Base-by-base conservation (phyloP, 2,888 invertebrate genomes). In the Resseliella maxima region DNA sequence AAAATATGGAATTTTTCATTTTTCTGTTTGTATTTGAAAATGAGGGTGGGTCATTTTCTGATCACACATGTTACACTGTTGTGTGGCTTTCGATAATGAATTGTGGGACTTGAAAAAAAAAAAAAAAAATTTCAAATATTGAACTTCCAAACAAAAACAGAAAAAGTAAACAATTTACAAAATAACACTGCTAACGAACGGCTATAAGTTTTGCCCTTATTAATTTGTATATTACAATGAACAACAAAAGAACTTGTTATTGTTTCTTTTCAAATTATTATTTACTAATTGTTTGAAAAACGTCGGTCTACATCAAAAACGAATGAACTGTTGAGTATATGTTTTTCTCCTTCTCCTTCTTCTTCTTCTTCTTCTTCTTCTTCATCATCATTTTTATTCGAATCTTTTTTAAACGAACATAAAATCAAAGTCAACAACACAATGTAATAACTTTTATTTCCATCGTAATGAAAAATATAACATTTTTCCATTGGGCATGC, bases 31-130 rank as follows among this genome's bases (percentile, higher is more conserved):
- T 59, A 59, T 59, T 59, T 59, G 5, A 15, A 72, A 72, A 72
- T 72, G 72, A 72, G 72, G 72, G 72, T 72, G 72, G 72, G 72
- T 72, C 72, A 72, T 72, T 72, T 15, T 3, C 1, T 72, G 72
- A 72, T 72, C 72, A 72, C 72, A 72, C 72, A 72, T 72, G 72
- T 72, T 72, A 35, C 72, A n/a, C n/a, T n/a, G n/a, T 72, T 72
- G 72, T 72, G 72, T 72, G 72, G 35, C 72, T 72, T 72, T 59
- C 59, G n/a, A 59, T 35, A 31, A 27, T 10, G 2, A 24, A 24
- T 24, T 24, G 59, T 59, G 50, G 24, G 59, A 6, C 27, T 18
- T 5, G 59, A n/a, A 59, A 15, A 21, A 21, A 21, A 12, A 21
- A 50, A 50, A 59, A 24, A 6, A 59, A 24, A 27, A 31, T 12